Percentiles rank a stretch among this genome's conserved stretches.
These are phyloP conservation scores for Metellina segmentata DNA, from an alignment of 2,888 invertebrate species.

Conservation along the genomic window DNA sequence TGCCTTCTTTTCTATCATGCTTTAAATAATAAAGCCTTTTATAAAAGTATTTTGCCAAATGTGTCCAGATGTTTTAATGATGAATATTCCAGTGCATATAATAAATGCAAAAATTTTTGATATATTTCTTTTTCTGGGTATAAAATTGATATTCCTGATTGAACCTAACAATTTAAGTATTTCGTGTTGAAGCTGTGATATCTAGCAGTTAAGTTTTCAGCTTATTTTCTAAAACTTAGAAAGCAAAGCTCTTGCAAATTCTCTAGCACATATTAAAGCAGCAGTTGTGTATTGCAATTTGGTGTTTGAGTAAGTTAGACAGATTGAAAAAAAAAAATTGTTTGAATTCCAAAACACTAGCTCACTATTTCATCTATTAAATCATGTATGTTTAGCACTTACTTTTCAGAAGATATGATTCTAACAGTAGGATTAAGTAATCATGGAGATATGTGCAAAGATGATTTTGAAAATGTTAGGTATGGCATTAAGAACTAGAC, in stretches of 20 bases:
- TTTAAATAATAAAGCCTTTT: slow-evolving; percentile 27
- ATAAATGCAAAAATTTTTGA: background rate
- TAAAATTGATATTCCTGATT: background rate
- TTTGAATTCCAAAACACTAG: no score
- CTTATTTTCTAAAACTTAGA: slow-evolving; percentile 1
- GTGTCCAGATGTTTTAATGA: background rate
- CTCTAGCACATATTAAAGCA: background rate
- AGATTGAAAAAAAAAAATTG: no score
- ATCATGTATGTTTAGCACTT: no score
- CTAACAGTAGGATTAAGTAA: no score
- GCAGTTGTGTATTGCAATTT: background rate
- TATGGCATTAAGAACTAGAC: no score
- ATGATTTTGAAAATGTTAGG: no score
- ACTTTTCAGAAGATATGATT: no score
- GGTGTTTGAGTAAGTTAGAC: background rate
- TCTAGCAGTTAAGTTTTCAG: background rate
- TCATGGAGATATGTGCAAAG: no score
- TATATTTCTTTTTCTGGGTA: background rate
- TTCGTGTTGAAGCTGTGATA: slow-evolving; percentile 29
- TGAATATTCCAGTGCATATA: background rate
- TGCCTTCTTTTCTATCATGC: slow-evolving; percentile 45
- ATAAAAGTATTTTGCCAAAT: slow-evolving; percentile 33
- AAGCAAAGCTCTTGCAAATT: background rate
- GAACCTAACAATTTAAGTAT: background rate
- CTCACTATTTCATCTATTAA: no score